phyloP scores from a whole-genome alignment of 2,888 invertebrate species.

The Galerucella pusilla region DNA sequence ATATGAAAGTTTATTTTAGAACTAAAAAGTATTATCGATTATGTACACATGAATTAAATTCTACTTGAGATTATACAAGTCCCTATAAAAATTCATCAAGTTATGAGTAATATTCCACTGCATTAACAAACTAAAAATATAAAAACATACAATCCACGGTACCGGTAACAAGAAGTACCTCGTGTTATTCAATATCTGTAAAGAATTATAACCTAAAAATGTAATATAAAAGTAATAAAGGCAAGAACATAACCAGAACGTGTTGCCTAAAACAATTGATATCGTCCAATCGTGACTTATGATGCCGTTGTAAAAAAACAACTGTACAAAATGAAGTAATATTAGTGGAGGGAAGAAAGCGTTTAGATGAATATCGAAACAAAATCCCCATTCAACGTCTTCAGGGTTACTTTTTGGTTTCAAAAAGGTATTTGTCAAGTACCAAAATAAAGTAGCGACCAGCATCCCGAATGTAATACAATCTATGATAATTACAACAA shows the following conservation, averaged over 20 bases:
- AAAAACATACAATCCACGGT: conserved; percentile 79
- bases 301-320: conserved; percentile 87
- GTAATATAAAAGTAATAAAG: conserved; percentile 95
- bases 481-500: conserved; percentile 94
- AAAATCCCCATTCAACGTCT: conserved; percentile 98
- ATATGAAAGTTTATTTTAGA: background rate
- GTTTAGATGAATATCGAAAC: conserved; percentile 98
- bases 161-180: conserved; percentile 85
- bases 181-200: conserved; percentile 87
- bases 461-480: conserved; percentile 72
- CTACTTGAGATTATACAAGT: conserved; percentile 69
- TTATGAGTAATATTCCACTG: conserved; percentile 85
- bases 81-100: conserved; percentile 85
- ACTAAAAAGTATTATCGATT: conserved; percentile 1
- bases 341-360: conserved; percentile 98
- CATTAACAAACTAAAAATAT: conserved; percentile 78
- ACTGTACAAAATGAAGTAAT: conserved; percentile 91
- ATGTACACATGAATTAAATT: conserved; percentile 13
- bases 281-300: conserved; percentile 51
- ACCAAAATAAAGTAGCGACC: conserved; percentile 52
- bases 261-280: conserved; percentile 76
- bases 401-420: conserved; percentile 74
- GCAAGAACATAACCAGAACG: conserved; percentile 89
- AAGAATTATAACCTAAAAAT: conserved; percentile 93
- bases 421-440: conserved; percentile 80